These are phyloP conservation scores for Cydia fagiglandana DNA, from an alignment of 1,140 invertebrate genomes.

Conservation along the genomic window DNA sequence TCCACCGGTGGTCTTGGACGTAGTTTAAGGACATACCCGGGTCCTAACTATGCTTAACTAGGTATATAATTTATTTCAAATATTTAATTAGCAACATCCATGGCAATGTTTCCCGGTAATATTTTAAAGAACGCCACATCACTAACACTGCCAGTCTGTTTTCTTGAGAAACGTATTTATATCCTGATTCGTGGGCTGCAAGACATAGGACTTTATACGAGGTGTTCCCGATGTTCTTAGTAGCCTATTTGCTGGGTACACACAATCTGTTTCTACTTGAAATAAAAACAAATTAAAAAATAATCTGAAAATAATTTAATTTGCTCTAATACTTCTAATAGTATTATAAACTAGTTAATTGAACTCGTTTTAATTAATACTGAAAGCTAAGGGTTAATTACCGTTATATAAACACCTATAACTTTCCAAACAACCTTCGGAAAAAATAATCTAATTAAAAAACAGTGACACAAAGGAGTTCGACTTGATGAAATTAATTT, in stretches of 20 bases:
- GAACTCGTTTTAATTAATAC: too few species aligned
- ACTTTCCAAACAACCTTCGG: background rate
- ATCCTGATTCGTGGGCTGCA: background rate
- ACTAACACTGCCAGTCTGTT: background rate
- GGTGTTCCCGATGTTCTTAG: background rate
- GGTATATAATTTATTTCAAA: too few species aligned
- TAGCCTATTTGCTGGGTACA: background rate
- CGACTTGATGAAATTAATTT: constrained; percentile 56
- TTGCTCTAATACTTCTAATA: too few species aligned
- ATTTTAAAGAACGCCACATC: background rate
- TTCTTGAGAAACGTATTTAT: constrained; percentile 11
- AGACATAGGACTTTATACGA: background rate
- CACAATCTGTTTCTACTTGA: too few species aligned
- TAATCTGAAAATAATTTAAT: too few species aligned
- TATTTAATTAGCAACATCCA: too few species aligned
- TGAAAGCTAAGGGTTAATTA: background rate
- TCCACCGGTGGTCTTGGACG: too few species aligned
- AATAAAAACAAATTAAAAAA: too few species aligned
- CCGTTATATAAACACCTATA: background rate
- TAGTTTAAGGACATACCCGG: too few species aligned
- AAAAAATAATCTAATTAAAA: constrained; percentile 38
- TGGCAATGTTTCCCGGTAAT: background rate
- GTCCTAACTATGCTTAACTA: too few species aligned
- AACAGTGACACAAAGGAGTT: constrained; percentile 47
- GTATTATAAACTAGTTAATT: too few species aligned